These are phyloP conservation scores for Plutomurus gul DNA, from an alignment of 1,140 invertebrate species.

Conservation along the genomic window DNA sequence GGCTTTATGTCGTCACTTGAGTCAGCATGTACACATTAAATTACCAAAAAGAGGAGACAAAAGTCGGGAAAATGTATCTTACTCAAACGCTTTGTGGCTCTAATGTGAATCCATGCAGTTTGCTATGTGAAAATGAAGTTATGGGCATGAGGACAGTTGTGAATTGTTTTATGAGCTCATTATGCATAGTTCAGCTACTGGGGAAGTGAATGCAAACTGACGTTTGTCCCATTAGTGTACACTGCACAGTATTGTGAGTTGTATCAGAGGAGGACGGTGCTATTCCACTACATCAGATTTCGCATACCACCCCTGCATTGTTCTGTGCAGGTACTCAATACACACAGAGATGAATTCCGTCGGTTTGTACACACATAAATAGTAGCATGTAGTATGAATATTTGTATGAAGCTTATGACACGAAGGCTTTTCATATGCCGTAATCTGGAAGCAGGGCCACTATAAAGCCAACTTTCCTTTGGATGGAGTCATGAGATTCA, in stretches of 20 bases:
- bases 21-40: background rate
- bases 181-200: background rate
- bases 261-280: too few species aligned
- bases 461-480: too few species aligned
- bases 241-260: too few species aligned
- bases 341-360: too few species aligned
- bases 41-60: background rate
- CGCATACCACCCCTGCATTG: too few species aligned
- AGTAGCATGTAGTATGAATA: too few species aligned
- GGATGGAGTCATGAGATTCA: background rate
- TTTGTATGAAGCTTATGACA: too few species aligned
- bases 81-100: background rate
- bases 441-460: background rate
- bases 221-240: too few species aligned
- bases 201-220: too few species aligned
- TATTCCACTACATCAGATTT: too few species aligned
- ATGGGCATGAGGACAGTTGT: slow-evolving; percentile 10
- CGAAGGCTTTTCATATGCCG: background rate
- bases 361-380: too few species aligned
- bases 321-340: too few species aligned
- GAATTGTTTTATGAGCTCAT: slow-evolving; percentile 17
- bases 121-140: slow-evolving; percentile 16
- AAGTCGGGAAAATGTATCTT: background rate
- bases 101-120: slow-evolving; percentile 1
- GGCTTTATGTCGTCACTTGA: background rate